These are phyloP conservation scores for Pogonocherus hispidulus DNA, from an alignment of 2,888 invertebrate species.

Conservation along the genomic window DNA sequence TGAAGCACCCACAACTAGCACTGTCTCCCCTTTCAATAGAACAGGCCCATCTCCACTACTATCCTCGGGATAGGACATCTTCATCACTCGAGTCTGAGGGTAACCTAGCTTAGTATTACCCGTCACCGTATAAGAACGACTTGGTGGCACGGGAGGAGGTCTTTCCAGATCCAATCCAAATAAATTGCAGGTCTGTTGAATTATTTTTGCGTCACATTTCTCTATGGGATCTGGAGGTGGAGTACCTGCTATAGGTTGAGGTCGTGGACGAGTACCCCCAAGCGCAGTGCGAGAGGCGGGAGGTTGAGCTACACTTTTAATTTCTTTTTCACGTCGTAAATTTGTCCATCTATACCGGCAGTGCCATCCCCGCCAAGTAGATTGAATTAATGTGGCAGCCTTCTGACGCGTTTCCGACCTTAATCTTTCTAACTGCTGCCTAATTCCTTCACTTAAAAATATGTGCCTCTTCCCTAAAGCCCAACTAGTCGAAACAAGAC, in stretches of 20 bases:
- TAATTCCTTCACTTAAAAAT: conserved; percentile 93
- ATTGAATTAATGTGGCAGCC: conserved; percentile 88
- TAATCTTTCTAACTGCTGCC: conserved; percentile 89
- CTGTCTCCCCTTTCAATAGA: conserved; percentile 86
- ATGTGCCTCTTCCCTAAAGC: conserved; percentile 94
- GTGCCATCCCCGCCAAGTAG: conserved; percentile 88
- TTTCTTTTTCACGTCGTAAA: conserved; percentile 65
- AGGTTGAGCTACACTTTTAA: conserved; percentile 40
- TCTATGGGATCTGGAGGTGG: conserved; percentile 86
- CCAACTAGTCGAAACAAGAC: conserved; percentile 84
- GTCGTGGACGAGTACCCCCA: conserved; percentile 78
- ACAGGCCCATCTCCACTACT: conserved; percentile 73
- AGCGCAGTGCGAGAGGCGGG: conserved; percentile 51
- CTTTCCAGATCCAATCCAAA: conserved; percentile 92
- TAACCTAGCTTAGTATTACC: conserved; percentile 93
- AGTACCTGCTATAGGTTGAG: conserved; percentile 92
- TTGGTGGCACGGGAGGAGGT: conserved; percentile 92
- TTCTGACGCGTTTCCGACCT: conserved; percentile 82
- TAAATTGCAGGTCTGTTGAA: conserved; percentile 90
- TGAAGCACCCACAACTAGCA: conserved; percentile 90
- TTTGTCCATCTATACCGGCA: conserved; percentile 78
- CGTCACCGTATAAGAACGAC: conserved; percentile 90
- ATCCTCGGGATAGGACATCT: conserved; percentile 83
- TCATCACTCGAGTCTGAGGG: conserved; percentile 93
- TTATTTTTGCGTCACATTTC: conserved; percentile 89